These are phyloP conservation scores for Rhabdophis nuchalis DNA, from an alignment of 2,797 vertebrate species.

Conservation along the genomic window DNA sequence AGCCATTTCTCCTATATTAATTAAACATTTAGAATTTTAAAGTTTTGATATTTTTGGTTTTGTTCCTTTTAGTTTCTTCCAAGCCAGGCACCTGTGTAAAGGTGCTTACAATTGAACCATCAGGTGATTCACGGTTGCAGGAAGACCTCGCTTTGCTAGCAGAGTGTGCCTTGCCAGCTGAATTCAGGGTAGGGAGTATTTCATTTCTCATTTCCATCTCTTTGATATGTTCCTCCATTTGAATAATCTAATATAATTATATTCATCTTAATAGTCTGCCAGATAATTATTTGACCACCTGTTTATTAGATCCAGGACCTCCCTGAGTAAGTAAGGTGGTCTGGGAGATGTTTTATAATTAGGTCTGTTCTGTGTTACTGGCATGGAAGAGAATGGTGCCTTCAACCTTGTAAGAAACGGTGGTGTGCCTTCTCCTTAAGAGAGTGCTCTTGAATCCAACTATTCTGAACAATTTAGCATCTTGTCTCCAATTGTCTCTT, in stretches of 20 bases:
- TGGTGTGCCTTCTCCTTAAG: background rate
- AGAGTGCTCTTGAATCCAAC: background rate
- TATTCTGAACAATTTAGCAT: background rate
- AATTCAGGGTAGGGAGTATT: conserved; percentile 79
- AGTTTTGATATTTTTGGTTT: conserved; percentile 24
- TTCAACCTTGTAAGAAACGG: background rate
- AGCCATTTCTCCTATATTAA: background rate
- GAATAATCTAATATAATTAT: background rate
- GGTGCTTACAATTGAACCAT: conserved; percentile 88
- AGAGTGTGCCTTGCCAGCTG: conserved; percentile 84
- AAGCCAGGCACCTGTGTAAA: conserved; percentile 95
- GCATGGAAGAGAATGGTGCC: background rate
- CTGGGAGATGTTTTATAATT: background rate
- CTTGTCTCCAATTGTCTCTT: background rate
- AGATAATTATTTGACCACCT: background rate
- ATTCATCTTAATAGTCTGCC: background rate
- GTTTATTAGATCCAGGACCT: background rate
- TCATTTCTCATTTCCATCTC: conserved; percentile 12
- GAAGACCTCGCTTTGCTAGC: conserved; percentile 90
- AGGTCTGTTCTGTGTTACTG: background rate
- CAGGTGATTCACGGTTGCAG: conserved; percentile 79
- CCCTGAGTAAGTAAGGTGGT: background rate
- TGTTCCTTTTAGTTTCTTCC: conserved; percentile 80
- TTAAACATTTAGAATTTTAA: conserved; percentile 42
- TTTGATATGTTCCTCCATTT: background rate